Evolutionary conservation across 2,888 invertebrate species (phyloP).

Genomic region (Phortica okadai): DNA sequence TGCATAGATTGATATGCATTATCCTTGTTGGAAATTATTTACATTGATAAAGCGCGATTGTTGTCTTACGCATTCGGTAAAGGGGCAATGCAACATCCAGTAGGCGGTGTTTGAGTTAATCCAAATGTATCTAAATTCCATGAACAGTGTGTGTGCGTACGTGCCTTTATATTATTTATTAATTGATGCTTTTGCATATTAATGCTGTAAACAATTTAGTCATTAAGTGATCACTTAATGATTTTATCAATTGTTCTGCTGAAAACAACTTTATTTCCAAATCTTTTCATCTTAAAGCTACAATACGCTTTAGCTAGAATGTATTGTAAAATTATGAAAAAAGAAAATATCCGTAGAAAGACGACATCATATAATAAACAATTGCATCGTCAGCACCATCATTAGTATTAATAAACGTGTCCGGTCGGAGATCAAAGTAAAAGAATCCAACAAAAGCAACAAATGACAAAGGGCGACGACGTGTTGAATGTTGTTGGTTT

Average conservation of each 20-base stretch:
- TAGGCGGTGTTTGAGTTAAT: no score
- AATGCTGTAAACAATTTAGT: conserved; percentile 71
- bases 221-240: conserved; percentile 53
- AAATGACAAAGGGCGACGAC: conserved; percentile 60
- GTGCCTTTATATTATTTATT: conserved; percentile 55
- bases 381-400: conserved; percentile 18
- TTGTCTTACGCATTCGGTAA: conserved; percentile 55
- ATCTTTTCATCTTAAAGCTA: no score
- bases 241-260: no score
- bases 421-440: conserved; percentile 61
- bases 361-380: not conserved
- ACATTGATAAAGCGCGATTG: conserved; percentile 72
- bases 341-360: no score
- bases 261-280: no score
- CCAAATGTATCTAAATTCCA: not conserved
- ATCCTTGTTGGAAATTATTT: conserved; percentile 71
- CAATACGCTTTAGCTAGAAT: no score
- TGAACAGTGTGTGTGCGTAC: conserved; percentile 10
- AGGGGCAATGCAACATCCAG: no score
- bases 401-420: conserved; percentile 30
- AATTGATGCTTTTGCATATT: conserved; percentile 67
- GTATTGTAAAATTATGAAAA: no score
- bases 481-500: conserved; percentile 18
- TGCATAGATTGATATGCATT: conserved; percentile 66
- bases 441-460: conserved; percentile 55